Evolutionary conservation across 2,113 vertebrate species (phyloP).

Genomic region (Heptranchias perlo): DNA sequence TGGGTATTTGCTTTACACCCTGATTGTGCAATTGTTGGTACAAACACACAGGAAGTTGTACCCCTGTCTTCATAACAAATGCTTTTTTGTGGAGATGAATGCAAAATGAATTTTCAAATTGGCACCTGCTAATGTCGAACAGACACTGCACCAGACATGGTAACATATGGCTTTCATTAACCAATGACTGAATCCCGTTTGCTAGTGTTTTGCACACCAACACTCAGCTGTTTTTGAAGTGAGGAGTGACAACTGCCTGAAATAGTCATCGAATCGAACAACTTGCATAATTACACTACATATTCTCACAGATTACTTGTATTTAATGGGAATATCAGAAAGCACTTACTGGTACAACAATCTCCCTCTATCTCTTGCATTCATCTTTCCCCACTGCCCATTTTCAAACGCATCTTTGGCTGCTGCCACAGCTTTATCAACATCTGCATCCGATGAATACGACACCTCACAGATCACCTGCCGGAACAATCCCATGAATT

Average conservation of each 20-base stretch:
- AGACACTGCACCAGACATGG: neutral
- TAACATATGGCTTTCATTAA: too few relatives aligned
- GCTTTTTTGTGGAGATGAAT: neutral
- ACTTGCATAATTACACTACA: neutral
- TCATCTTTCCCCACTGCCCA: constrained; percentile 72
- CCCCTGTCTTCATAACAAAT: neutral
- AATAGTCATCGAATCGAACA: constrained; percentile 16
- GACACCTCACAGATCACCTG: constrained; percentile 68
- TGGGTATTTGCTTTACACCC: neutral
- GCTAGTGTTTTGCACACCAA: neutral
- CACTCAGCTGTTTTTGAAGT: neutral
- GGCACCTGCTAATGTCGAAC: neutral
- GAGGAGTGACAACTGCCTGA: neutral
- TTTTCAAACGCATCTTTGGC: constrained; percentile 74
- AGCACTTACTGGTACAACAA: constrained; percentile 64
- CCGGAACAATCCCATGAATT: constrained; percentile 32
- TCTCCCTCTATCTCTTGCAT: constrained; percentile 64
- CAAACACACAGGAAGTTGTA: neutral
- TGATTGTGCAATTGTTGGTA: neutral
- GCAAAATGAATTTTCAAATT: neutral
- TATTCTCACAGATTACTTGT: too few relatives aligned
- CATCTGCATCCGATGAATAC: constrained; percentile 62
- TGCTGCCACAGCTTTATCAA: constrained; percentile 70
- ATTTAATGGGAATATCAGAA: neutral
- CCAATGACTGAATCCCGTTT: neutral